Evolutionary conservation across 2,113 vertebrate species (phyloP), one percentile per base, ranked within the genome.

Genomic region (Ramphastos sulfuratus): DNA sequence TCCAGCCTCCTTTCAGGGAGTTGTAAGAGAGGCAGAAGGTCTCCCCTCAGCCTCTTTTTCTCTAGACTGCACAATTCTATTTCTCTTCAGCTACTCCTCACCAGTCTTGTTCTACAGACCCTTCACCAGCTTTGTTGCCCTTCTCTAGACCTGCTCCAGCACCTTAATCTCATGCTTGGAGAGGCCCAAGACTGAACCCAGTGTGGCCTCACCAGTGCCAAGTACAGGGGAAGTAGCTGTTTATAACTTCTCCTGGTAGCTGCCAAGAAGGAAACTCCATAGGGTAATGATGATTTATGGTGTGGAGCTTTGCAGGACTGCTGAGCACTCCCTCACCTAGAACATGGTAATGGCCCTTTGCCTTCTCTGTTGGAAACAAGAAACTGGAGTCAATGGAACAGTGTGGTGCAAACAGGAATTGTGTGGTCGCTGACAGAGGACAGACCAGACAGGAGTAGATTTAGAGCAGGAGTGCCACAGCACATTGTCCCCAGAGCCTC

Each of bases 401-500:
- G 1, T 0, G 2, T 74, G 71, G 33, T 27, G 55, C 77, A 61
- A 50, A 4, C 37, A 12, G 33, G 46, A 28, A 6, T 2, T 16
- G 20, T 37, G 28, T 20, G 8, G 17, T 19, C 33, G 31, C 7
- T 61, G 13, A 9, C 5, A 2, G 28, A 30, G 33, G 33, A 21
- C 8, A 30, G 9, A 6, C 3, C 27, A 6, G 5, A 10, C 16
- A 7, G 3, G 30, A 14, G 20, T 8, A n/a, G 55, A 23, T 5
- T 27, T 1, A 3, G 50, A 23, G 9, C 59, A 23, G n/a, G 66
- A 33, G 11, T 31, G 30, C 15, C 33, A 25, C 30, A 42, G 42
- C 10, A 3, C 8, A 1, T 31, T 46, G 37, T 14, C 7, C 20
- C 12, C 71, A 21, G 5, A 11, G 16, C 28, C 25, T 3, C 0